Evolutionary conservation across 2,888 invertebrate species (phyloP).

Genomic region (Agonopterix arenella): DNA sequence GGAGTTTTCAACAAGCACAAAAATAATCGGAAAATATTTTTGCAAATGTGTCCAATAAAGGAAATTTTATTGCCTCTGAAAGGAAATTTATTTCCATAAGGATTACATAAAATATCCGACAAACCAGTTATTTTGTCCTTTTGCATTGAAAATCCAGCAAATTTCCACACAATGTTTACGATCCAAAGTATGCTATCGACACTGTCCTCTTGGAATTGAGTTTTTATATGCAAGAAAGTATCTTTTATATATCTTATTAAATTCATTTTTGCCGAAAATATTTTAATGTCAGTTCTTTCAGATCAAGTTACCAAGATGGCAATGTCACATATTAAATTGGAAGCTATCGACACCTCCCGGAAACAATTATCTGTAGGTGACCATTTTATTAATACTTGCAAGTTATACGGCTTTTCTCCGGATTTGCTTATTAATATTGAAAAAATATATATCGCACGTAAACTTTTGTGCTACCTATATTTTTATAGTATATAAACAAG

Average conservation of each 20-base stretch:
- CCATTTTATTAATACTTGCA: too few relatives aligned
- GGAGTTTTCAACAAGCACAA: too few relatives aligned
- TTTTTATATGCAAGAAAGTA: constrained; percentile 16
- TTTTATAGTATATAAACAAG: too few relatives aligned
- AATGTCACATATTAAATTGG: too few relatives aligned
- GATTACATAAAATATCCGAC: constrained; percentile 2
- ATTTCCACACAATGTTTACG: constrained; percentile 36
- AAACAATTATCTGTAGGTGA: too few relatives aligned
- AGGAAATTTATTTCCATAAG: background rate
- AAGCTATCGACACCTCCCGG: too few relatives aligned
- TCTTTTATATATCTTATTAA: constrained; percentile 14
- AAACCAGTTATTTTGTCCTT: constrained; percentile 31
- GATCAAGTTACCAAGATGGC: too few relatives aligned
- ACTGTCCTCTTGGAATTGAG: constrained; percentile 24
- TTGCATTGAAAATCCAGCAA: constrained; percentile 37
- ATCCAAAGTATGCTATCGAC: constrained; percentile 41
- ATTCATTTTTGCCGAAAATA: constrained; percentile 14
- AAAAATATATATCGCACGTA: too few relatives aligned
- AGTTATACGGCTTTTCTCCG: too few relatives aligned
- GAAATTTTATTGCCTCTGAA: background rate
- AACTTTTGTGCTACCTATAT: too few relatives aligned
- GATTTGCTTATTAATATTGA: too few relatives aligned
- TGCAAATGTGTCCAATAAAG: background rate
- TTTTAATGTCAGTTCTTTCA: background rate
- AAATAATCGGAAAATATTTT: too few relatives aligned